Percentiles rank a stretch among this genome's conserved stretches.
Conservation (phyloP, 1,140 invertebrate species). For the Nasonia vitripennis region DNA sequence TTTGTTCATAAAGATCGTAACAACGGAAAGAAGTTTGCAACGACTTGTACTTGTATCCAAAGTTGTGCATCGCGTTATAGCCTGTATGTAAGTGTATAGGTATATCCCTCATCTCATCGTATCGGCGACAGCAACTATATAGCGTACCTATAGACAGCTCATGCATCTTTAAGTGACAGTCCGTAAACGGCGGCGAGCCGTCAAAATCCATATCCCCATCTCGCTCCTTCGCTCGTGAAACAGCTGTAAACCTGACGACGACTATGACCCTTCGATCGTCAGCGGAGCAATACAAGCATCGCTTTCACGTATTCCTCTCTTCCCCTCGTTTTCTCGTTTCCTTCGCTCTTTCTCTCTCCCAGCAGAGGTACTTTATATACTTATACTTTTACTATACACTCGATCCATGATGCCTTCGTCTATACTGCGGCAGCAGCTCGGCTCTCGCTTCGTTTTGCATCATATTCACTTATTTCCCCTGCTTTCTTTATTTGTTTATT, state of each 20-base stretch:
- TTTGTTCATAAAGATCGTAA: not conserved
- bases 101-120: too few species aligned
- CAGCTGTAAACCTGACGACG: not conserved
- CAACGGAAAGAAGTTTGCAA: not conserved
- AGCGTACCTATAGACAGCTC: not conserved
- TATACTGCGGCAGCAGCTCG: too few species aligned
- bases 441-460: not conserved
- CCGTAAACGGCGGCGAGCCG: not conserved
- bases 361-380: not conserved
- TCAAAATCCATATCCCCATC: conserved; percentile 13
- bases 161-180: conserved; percentile 20
- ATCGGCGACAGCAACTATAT: too few species aligned
- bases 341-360: not conserved
- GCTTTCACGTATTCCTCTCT: too few species aligned
- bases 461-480: too few species aligned
- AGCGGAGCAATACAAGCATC: not conserved
- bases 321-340: not conserved
- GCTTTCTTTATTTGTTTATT: too few species aligned
- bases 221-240: not conserved
- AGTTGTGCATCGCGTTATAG: not conserved
- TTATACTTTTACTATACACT: too few species aligned
- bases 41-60: not conserved
- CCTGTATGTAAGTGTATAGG: too few species aligned
- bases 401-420: too few species aligned
- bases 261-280: not conserved